These are phyloP conservation scores for Lithobates sylvaticus DNA, from an alignment of 2,797 vertebrate species.

Conservation along the genomic window DNA sequence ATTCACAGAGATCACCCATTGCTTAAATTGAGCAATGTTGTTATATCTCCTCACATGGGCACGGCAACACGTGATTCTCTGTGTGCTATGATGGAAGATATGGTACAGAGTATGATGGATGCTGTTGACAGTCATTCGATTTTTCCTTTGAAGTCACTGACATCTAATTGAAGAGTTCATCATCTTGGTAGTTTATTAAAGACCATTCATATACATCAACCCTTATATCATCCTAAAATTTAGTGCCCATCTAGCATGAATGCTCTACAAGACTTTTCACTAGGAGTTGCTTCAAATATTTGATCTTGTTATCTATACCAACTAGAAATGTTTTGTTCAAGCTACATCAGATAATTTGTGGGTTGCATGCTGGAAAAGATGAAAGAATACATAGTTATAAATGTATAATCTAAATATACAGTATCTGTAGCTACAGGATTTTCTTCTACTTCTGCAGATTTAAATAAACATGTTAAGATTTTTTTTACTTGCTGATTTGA, in stretches of 20 bases:
- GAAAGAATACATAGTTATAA: no score
- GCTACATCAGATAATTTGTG: no score
- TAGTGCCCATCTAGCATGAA: not conserved
- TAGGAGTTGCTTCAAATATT: no score
- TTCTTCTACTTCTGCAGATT: no score
- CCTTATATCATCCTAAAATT: not conserved
- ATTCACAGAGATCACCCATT: conserved; percentile 75
- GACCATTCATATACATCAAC: not conserved
- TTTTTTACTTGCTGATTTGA: no score
- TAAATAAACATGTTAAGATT: no score
- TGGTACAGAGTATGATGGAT: conserved; percentile 75
- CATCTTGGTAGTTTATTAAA: not conserved
- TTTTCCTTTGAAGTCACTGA: conserved; percentile 72
- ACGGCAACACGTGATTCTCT: conserved; percentile 69
- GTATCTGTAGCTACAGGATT: no score
- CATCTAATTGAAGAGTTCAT: conserved; percentile 41
- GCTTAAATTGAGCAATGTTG: conserved; percentile 75
- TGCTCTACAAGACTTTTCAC: no score
- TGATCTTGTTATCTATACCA: no score
- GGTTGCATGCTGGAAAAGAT: no score
- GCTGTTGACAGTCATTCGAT: conserved; percentile 69
- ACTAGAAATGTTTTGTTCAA: no score
- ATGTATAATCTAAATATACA: no score
- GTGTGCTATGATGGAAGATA: conserved; percentile 70
- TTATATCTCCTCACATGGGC: conserved; percentile 76